Evolutionary conservation across 2,797 vertebrate genomes (phyloP), one percentile per base, ranked within the genome.

Genomic region (Buceros bicornis): DNA sequence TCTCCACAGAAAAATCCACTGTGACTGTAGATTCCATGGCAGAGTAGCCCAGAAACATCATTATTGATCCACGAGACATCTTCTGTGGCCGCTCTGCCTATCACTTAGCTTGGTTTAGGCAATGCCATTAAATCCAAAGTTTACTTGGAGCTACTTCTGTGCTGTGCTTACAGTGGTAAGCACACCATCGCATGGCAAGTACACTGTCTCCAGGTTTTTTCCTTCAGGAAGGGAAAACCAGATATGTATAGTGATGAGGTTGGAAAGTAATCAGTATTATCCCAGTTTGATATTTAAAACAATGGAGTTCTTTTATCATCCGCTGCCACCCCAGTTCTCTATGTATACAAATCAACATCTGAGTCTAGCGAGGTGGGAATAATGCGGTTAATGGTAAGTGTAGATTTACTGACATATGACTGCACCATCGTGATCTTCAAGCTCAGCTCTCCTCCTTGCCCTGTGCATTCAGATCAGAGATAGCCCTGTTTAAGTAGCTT

Each of bases 101-200:
- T 61, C 14, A 21, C 47, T 64, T 65, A 29, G 35, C 7, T 25
- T 62, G 33, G 20, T 40, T 85, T 58, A 67, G 51, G 20, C 25
- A 61, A n/a, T 48, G 43, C 33, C 51, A 37, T 73, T 74, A 62
- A 80, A 93, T 62, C 18, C 40, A 16, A 60, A 81, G 35, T 0
- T 82, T 33, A 33, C 33, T 33, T 33, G 33, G 35, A 62, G 51
- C 40, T 72, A 6, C 19, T 70, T 0, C 0, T 11, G 4, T 22
- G 24, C 37, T 28, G 16, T 72, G 72, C 11, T 69, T 82, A n/a
- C 13, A 60, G 24, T 24, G 19, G 19, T 24, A 64, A 71, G 37
- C 10, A n/a, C 21, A 24, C 21, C 9, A 40, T 61, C 22, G 9
- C 14, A 1, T 33, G 43, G 20, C 29, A 83, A 58, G 6, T 67